phyloP scores from a whole-genome alignment of 2,797 vertebrate genomes.

The Cirrhinus molitorella region DNA sequence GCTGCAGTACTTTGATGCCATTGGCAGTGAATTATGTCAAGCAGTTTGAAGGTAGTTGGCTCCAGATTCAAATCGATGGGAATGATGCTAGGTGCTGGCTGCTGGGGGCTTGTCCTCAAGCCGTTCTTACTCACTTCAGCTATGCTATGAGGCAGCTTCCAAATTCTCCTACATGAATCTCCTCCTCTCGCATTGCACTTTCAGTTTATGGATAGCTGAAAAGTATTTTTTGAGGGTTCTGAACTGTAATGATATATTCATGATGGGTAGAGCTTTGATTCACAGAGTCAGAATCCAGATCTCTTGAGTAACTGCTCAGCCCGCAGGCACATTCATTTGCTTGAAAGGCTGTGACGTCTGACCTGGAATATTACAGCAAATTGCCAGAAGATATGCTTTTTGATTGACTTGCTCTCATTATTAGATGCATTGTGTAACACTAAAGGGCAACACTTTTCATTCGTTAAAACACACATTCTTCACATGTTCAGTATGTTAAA shows the following conservation, averaged over 20 bases:
- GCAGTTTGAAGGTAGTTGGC: slow-evolving; percentile 48
- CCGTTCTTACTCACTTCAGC: slow-evolving; percentile 37
- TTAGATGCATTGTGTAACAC: neutral
- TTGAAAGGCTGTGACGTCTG: slow-evolving; percentile 12
- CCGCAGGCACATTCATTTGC: slow-evolving; percentile 14
- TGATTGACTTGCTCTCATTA: slow-evolving; percentile 1
- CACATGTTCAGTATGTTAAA: slow-evolving; percentile 2
- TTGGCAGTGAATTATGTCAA: slow-evolving; percentile 46
- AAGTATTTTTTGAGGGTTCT: neutral
- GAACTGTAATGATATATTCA: slow-evolving; percentile 10
- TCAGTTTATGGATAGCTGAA: slow-evolving; percentile 7
- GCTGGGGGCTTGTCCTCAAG: slow-evolving; percentile 57
- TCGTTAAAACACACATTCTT: slow-evolving; percentile 6
- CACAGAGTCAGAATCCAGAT: slow-evolving; percentile 12
- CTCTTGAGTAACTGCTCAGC: slow-evolving; percentile 8
- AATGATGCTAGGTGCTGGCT: slow-evolving; percentile 52
- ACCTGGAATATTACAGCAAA: slow-evolving; percentile 10
- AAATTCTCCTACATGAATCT: slow-evolving; percentile 25
- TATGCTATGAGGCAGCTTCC: slow-evolving; percentile 21
- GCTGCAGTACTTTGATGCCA: slow-evolving; percentile 52
- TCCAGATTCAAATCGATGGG: slow-evolving; percentile 60
- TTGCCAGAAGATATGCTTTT: neutral
- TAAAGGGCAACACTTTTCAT: neutral
- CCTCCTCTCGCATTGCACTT: neutral
- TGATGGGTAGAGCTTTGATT: slow-evolving; percentile 31